Percentiles rank a stretch among this genome's conserved stretches.
Evolutionary conservation across 2,797 vertebrate species (phyloP).

Genomic region (Melanogrammus aeglefinus): DNA sequence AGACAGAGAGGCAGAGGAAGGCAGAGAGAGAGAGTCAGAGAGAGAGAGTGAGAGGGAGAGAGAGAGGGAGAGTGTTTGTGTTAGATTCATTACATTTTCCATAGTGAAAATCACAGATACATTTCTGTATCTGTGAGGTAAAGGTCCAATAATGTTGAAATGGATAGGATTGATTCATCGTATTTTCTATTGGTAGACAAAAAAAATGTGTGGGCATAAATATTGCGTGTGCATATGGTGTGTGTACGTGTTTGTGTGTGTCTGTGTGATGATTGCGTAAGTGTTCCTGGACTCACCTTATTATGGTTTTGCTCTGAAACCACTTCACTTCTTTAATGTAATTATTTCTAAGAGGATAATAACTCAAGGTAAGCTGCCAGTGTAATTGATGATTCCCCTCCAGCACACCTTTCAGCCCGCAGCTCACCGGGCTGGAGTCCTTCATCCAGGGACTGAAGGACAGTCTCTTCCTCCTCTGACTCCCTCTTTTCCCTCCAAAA

Average conservation of each 20-base stretch:
- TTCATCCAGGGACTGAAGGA: conserved; percentile 45
- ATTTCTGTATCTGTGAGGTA: conserved; percentile 5
- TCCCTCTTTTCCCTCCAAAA: not conserved
- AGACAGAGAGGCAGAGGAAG: not conserved
- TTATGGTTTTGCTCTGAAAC: conserved; percentile 25
- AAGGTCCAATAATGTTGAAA: conserved; percentile 22
- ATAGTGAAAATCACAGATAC: not conserved
- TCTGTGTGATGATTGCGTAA: conserved; percentile 18
- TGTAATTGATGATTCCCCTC: conserved; percentile 55
- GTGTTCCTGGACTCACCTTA: conserved; percentile 14
- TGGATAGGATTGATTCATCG: conserved; percentile 31
- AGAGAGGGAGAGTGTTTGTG: not conserved
- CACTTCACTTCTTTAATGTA: conserved; percentile 40
- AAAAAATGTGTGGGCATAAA: conserved; percentile 31
- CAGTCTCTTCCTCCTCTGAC: conserved; percentile 27
- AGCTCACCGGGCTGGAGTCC: conserved; percentile 38
- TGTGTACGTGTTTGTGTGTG: not conserved
- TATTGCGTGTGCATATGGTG: conserved; percentile 6
- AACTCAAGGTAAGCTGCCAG: conserved; percentile 45
- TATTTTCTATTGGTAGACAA: conserved; percentile 9
- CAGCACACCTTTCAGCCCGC: conserved; percentile 37
- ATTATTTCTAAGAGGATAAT: conserved; percentile 55
- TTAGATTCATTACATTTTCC: not conserved
- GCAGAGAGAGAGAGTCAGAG: too few species aligned
- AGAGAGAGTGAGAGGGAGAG: too few species aligned